Conservation (phyloP, 2,113 vertebrate genomes). For the Macroglossus sobrinus region DNA sequence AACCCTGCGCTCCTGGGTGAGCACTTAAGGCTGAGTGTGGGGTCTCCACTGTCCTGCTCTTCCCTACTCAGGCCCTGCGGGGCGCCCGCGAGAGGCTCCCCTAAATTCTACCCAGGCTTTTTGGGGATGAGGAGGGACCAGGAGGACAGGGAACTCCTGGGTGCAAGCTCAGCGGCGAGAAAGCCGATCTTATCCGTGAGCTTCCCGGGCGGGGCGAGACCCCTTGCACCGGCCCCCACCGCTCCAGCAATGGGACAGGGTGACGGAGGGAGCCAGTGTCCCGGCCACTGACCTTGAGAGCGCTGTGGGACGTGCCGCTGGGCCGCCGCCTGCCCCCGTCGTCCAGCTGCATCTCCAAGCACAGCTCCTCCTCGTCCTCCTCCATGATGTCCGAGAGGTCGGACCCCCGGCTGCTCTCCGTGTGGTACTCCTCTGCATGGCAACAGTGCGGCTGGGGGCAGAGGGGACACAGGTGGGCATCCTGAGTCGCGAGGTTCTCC, state of each 20-base stretch:
- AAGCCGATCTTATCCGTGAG: background rate
- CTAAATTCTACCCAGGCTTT: background rate
- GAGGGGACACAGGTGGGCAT: background rate
- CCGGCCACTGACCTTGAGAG: conserved; percentile 90
- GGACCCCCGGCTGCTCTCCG: conserved; percentile 96
- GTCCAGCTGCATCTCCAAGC: conserved; percentile 97
- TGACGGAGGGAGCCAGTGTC: fast-evolving
- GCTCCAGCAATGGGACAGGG: background rate
- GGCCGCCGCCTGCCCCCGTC: conserved; percentile 89
- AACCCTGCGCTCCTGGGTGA: fast-evolving
- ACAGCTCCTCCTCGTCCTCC: conserved; percentile 98
- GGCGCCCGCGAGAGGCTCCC: background rate
- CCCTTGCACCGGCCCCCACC: background rate
- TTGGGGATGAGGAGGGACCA: no score
- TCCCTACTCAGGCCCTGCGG: background rate
- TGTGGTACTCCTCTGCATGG: conserved; percentile 95
- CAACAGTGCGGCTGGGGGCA: conserved; percentile 87
- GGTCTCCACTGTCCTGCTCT: fast-evolving
- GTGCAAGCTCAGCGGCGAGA: background rate
- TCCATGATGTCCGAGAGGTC: conserved; percentile 99
- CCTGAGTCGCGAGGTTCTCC: background rate
- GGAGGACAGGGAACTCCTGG: background rate
- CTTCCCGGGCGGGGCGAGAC: fast-evolving
- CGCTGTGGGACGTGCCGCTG: conserved; percentile 91
- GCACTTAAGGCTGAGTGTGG: background rate